Conservation (phyloP, 2,888 invertebrate genomes). For the Xestoiulus laeticollis region DNA sequence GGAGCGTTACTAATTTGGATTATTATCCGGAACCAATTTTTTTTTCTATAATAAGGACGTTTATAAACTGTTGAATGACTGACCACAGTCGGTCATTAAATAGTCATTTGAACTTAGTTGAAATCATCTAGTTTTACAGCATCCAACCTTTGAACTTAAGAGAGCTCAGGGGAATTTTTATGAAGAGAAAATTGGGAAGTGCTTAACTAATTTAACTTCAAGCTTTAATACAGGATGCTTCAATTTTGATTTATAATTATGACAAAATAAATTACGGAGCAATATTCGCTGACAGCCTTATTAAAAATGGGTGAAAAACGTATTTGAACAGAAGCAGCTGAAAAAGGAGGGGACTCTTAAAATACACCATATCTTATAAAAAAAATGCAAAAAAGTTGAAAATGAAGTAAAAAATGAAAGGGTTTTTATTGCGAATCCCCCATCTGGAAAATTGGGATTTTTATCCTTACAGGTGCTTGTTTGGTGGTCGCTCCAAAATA, state of each 20-base stretch:
- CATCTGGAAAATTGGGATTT: background rate
- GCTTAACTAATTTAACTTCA: conserved; percentile 1
- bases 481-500: conserved; percentile 30
- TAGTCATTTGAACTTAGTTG: background rate
- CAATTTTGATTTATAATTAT: conserved; percentile 30
- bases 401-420: background rate
- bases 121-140: background rate
- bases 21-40: too few species aligned
- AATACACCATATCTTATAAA: background rate
- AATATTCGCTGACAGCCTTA: conserved; percentile 14
- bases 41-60: background rate
- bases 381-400: background rate
- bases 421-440: background rate
- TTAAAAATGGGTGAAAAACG: background rate
- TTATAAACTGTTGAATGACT: background rate
- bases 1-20: too few species aligned
- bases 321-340: background rate
- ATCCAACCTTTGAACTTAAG: background rate
- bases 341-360: background rate
- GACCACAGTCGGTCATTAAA: background rate
- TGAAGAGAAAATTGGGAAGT: background rate
- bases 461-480: conserved; percentile 1
- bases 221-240: conserved; percentile 28
- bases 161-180: background rate
- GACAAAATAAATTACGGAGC: background rate